Conservation (phyloP, 2,888 invertebrate genomes). For the Sarcophaga subvicina region DNA sequence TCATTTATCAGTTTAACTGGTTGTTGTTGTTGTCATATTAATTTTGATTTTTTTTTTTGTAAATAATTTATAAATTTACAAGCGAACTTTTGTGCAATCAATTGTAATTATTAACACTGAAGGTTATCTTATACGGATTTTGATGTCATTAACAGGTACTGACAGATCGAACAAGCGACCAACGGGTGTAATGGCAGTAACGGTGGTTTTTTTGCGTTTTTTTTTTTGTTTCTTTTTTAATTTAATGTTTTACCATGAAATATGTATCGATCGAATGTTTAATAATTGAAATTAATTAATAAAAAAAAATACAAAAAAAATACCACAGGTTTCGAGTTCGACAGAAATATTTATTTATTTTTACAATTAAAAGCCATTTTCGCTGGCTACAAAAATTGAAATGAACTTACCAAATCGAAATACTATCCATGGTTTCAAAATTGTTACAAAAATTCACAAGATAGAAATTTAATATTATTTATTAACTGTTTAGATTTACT, state of each 20-base stretch:
- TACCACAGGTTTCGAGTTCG: background rate
- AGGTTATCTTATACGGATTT: constrained; percentile 47
- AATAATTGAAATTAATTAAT: constrained; percentile 15
- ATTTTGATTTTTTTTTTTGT: constrained; percentile 30
- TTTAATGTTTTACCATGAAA: constrained; percentile 9
- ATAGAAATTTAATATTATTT: background rate
- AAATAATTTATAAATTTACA: constrained; percentile 44
- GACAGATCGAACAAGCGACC: background rate
- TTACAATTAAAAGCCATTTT: too few relatives aligned
- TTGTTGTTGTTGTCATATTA: constrained; percentile 6
- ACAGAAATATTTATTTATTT: too few relatives aligned
- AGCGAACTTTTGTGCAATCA: constrained; percentile 66
- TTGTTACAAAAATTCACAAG: background rate
- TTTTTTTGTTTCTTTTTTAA: background rate
- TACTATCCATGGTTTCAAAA: background rate
- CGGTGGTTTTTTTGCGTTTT: background rate
- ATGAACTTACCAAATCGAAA: constrained; percentile 27
- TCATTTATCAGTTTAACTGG: background rate
- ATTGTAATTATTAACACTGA: constrained; percentile 60
- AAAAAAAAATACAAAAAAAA: background rate
- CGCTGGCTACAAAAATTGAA: background rate
- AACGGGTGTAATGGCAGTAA: background rate
- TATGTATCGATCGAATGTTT: background rate
- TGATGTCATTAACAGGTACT: constrained; percentile 60
- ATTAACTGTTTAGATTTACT: background rate